Conservation (phyloP, 1,140 invertebrate species). For the Aphis craccivora region DNA sequence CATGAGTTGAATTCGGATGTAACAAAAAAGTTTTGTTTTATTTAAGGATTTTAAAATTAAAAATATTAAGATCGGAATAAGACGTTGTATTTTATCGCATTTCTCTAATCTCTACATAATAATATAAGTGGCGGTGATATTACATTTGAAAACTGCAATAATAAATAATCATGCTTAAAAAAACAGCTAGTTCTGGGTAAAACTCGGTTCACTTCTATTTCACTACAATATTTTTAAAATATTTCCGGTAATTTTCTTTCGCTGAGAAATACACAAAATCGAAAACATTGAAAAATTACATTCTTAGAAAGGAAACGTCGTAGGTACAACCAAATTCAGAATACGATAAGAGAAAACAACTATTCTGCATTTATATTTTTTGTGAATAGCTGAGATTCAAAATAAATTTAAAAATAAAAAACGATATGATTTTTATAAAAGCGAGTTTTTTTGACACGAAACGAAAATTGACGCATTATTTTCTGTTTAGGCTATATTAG, state of each 20-base stretch:
- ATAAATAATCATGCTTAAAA: neutral
- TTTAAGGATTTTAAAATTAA: neutral
- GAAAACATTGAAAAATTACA: neutral
- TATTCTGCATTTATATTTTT: neutral
- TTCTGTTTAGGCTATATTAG: too few relatives aligned
- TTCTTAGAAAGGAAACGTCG: neutral
- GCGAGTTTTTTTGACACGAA: too few relatives aligned
- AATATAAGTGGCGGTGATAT: neutral
- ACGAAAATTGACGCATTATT: too few relatives aligned
- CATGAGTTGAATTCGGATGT: neutral
- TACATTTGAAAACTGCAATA: neutral
- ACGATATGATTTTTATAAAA: neutral
- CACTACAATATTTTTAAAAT: neutral
- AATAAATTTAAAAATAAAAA: too few relatives aligned
- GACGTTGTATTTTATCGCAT: neutral
- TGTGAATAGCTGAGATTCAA: neutral
- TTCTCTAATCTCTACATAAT: neutral
- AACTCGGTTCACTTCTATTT: neutral
- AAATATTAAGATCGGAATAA: neutral
- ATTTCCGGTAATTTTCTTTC: neutral
- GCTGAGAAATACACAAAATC: neutral
- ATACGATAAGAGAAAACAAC: neutral
- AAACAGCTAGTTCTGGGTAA: neutral
- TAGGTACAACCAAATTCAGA: neutral
- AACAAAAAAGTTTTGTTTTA: neutral